A percentile compares a stretch with the other conserved stretches of the same genome.
Conservation (phyloP, 2,888 invertebrate species). For the Melanchra persicariae region DNA sequence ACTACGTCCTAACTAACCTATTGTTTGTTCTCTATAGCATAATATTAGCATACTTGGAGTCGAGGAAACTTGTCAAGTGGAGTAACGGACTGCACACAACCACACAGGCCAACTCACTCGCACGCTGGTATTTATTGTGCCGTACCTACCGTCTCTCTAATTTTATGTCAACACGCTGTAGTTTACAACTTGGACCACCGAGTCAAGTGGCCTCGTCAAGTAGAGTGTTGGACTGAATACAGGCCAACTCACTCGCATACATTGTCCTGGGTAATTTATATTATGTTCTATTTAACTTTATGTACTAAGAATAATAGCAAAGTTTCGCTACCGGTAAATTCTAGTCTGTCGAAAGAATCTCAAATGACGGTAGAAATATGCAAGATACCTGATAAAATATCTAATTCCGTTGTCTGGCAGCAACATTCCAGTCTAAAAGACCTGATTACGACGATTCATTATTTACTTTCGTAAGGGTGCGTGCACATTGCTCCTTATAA, state of each 20-base stretch:
- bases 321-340: neutral
- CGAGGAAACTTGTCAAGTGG: constrained; percentile 39
- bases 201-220: constrained; percentile 57
- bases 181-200: constrained; percentile 31
- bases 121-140: no score
- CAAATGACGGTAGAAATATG: neutral
- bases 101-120: constrained; percentile 25
- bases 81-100: constrained; percentile 13
- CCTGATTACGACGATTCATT: constrained; percentile 1
- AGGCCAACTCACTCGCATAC: constrained; percentile 41
- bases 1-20: neutral
- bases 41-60: neutral
- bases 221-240: constrained; percentile 42
- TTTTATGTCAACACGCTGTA: constrained; percentile 4
- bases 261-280: constrained; percentile 46
- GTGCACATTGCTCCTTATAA: constrained; percentile 13
- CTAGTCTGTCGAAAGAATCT: neutral
- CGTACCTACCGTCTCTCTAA: neutral
- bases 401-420: neutral
- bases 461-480: constrained; percentile 34
- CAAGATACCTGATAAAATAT: constrained; percentile 12
- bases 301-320: neutral
- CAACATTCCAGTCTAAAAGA: constrained; percentile 14
- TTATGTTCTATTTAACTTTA: constrained; percentile 22
- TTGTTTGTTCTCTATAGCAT: neutral